Base-by-base conservation (phyloP, 2,888 invertebrate genomes). In the Macrophya annulata region DNA sequence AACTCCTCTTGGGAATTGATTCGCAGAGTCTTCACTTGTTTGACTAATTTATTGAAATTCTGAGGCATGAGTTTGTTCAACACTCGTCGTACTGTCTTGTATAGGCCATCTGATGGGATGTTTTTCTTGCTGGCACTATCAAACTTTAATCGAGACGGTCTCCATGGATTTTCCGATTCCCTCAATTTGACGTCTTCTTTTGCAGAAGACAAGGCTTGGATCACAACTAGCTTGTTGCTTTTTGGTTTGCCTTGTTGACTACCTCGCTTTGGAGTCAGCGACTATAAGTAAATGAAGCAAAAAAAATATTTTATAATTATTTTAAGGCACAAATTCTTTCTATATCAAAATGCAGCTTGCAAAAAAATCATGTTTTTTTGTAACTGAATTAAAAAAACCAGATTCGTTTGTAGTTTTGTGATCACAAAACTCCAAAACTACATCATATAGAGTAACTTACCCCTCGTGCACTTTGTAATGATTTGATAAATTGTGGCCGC, bases 61-160 rank as follows among this genome's bases (percentile, higher is more conserved):
- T 98, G 97, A 0, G 98, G 98, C 0, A 98, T 98, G 87, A 98
- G 94, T 93, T 98, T 98, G 93, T 98, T 98, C 85, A 98, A 94
- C 88, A 98, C 97, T 90, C 97, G 97, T 88, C 98, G 95, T 87
- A 98, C 96, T 88, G 96, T 96, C 90, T 96, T 96, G 90, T 97
- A 96, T 83, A 98, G 92, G 81, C 93, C 92, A 85, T 92, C 93
- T 87, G 94, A 94, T 89, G 94, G 94, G 25, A 91, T 91, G 31
- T 94, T 93, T 3, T 94, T 94, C 79, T 94, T 93, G 59, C 90
- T 89, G 86, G 88, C 87, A 79, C 89, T 92, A 0, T 93, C 93
- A 84, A 91, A 94, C 87, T 94, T 94, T 88, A 96, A 94, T 77
- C 95, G 93, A 4, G 95, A 94, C 0, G 98, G 98, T 90, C 96